Conservation (phyloP, 1,140 invertebrate species). For the Conopomorpha cramerella region DNA sequence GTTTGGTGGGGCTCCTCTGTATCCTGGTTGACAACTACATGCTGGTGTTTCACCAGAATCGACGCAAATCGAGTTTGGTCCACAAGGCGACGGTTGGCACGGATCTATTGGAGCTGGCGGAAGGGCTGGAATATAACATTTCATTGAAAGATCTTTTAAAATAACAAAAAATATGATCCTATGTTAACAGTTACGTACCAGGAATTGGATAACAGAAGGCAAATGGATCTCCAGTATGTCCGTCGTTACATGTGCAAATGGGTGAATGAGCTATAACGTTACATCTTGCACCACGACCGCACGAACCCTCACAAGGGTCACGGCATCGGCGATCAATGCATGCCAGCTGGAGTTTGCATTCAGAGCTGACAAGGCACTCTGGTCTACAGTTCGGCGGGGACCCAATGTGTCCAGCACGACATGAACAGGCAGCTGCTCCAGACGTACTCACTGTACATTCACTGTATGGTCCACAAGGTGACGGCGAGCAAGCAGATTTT, state of each 20-base stretch:
- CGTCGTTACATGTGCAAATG: conserved; percentile 77
- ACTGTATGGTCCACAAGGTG: conserved; percentile 78
- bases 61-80: conserved; percentile 77
- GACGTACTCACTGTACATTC: conserved; percentile 68
- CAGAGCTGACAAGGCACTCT: conserved; percentile 71
- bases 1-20: conserved; percentile 77
- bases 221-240: conserved; percentile 82
- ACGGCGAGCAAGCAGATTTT: conserved; percentile 70
- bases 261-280: conserved; percentile 83
- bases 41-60: conserved; percentile 69
- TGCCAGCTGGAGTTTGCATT: conserved; percentile 67
- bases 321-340: conserved; percentile 68
- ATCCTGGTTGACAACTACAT: conserved; percentile 77
- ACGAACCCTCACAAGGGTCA: conserved; percentile 74
- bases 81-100: conserved; percentile 79
- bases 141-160: not conserved
- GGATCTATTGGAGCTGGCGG: conserved; percentile 49
- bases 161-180: conserved; percentile 5
- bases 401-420: conserved; percentile 70
- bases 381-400: conserved; percentile 73
- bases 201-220: conserved; percentile 69
- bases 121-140: conserved; percentile 15
- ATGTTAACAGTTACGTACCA: conserved; percentile 22
- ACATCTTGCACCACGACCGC: conserved; percentile 78
- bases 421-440: conserved; percentile 71